Evolutionary conservation across 1,140 invertebrate species (phyloP).

Genomic region (Neodiprion fabricii): DNA sequence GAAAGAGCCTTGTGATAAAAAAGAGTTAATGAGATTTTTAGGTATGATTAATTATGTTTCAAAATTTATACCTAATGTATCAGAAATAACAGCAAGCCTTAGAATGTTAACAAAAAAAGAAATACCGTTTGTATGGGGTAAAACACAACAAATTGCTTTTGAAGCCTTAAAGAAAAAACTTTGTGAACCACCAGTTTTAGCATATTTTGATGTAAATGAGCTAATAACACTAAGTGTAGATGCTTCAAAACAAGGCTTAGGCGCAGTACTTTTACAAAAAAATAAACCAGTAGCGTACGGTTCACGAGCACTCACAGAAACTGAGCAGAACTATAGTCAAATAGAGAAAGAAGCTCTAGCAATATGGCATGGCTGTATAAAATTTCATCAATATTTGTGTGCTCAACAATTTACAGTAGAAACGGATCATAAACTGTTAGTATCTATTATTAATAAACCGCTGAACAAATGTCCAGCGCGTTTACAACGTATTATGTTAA

Average conservation of each 20-base stretch:
- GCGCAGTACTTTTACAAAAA: conserved; percentile 50
- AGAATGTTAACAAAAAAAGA: too few species aligned
- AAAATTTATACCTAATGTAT: too few species aligned
- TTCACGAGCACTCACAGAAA: conserved; percentile 39
- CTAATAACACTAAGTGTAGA: conserved; percentile 37
- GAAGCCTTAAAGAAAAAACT: conserved; percentile 31
- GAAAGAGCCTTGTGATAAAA: too few species aligned
- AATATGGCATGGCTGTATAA: conserved; percentile 40
- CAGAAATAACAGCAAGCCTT: too few species aligned
- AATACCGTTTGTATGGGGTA: too few species aligned
- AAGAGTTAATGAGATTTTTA: too few species aligned
- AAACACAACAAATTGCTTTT: conserved; percentile 21
- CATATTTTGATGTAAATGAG: conserved; percentile 21
- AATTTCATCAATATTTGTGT: conserved; percentile 45
- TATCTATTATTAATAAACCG: conserved; percentile 45
- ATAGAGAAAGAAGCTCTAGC: conserved; percentile 56
- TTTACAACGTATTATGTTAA: conserved; percentile 44
- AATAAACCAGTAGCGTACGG: conserved; percentile 48
- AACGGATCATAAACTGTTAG: conserved; percentile 52
- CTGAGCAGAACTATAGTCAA: conserved; percentile 49
- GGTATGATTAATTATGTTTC: too few species aligned
- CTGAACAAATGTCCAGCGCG: conserved; percentile 39
- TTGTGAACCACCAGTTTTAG: conserved; percentile 28
- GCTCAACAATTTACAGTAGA: conserved; percentile 37
- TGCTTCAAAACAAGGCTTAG: conserved; percentile 46